A percentile compares a stretch with the other conserved stretches of the same genome.
phyloP scores from a whole-genome alignment of 1,140 invertebrate genomes.

The Samia ricini region DNA sequence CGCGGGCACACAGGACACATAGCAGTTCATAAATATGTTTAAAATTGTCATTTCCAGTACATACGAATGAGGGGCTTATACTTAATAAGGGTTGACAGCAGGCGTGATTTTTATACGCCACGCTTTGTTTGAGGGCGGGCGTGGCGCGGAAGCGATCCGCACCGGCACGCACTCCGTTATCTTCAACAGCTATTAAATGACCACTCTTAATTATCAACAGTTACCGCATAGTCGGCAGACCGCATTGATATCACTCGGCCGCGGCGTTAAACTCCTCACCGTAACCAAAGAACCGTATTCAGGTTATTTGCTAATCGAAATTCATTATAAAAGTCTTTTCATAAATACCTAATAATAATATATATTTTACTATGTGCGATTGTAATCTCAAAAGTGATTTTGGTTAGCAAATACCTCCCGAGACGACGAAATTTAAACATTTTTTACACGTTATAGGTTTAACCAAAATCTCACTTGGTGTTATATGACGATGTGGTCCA shows the following conservation, averaged over 20 bases:
- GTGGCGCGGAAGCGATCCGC: slow-evolving; percentile 49
- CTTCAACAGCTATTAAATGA: slow-evolving; percentile 56
- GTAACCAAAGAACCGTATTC: slow-evolving; percentile 36
- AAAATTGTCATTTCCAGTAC: no score
- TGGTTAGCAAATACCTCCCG: no score
- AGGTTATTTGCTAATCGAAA: neutral
- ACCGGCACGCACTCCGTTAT: slow-evolving; percentile 57
- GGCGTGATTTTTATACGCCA: neutral
- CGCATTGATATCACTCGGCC: slow-evolving; percentile 34
- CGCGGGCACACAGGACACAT: no score
- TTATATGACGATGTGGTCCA: no score
- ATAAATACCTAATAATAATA: neutral
- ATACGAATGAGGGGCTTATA: no score
- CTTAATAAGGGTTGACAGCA: neutral
- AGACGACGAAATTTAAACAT: no score
- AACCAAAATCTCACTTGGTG: no score
- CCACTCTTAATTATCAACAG: slow-evolving; percentile 72
- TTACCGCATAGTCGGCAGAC: slow-evolving; percentile 42
- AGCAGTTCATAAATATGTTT: no score
- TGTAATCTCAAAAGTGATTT: no score
- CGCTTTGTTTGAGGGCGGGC: slow-evolving; percentile 22
- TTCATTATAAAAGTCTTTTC: no score
- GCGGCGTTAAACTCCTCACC: slow-evolving; percentile 28
- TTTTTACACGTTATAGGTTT: no score
- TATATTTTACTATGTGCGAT: neutral